These are phyloP conservation scores for Aethina tumida DNA, from an alignment of 1,140 invertebrate genomes.

Conservation along the genomic window DNA sequence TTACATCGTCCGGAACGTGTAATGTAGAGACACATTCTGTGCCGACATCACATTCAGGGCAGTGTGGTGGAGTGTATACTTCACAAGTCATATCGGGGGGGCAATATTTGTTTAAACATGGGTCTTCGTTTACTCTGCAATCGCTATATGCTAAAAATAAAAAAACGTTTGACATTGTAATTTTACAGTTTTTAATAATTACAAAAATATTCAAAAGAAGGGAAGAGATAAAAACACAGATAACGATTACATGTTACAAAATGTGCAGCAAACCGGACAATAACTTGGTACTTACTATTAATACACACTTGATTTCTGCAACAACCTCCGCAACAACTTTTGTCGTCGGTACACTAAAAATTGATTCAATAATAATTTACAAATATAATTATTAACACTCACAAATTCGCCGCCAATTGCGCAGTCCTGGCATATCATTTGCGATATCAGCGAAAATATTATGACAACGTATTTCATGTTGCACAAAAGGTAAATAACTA, in stretches of 20 bases:
- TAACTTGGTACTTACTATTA: slow-evolving; percentile 30
- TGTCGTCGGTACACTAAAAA: slow-evolving; percentile 33
- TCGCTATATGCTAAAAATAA: slow-evolving; percentile 28
- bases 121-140: slow-evolving; percentile 26
- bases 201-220: too few relatives aligned
- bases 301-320: slow-evolving; percentile 33
- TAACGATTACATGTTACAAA: slow-evolving; percentile 6
- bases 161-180: too few relatives aligned
- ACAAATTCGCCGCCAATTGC: slow-evolving; percentile 16
- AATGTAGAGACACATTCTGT: slow-evolving; percentile 20
- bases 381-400: slow-evolving; percentile 10
- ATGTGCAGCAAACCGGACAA: slow-evolving; percentile 6
- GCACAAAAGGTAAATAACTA: too few relatives aligned
- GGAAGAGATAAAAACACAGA: too few relatives aligned
- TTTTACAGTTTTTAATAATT: too few relatives aligned
- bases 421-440: slow-evolving; percentile 16
- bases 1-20: slow-evolving; percentile 1
- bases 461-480: too few relatives aligned
- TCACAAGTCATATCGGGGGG: slow-evolving; percentile 29
- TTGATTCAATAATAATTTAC: slow-evolving; percentile 7
- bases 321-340: slow-evolving; percentile 37
- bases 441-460: neutral
- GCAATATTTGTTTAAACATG: slow-evolving; percentile 29
- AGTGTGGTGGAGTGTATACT: slow-evolving; percentile 28
- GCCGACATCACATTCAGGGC: slow-evolving; percentile 30